Evolutionary conservation across 2,797 vertebrate genomes (phyloP).

Genomic region (Sebastolobus altivelis): DNA sequence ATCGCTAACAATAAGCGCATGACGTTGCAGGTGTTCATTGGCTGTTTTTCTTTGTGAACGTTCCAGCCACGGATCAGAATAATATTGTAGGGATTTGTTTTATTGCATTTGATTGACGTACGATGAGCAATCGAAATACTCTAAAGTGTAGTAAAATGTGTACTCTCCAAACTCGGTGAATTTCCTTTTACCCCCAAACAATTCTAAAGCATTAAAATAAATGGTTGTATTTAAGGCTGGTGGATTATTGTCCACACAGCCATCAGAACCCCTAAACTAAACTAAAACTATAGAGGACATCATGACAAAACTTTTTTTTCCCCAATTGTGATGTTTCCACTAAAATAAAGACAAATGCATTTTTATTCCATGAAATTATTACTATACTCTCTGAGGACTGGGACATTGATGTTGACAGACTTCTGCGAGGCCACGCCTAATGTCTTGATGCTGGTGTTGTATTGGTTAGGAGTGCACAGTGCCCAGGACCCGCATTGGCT

Average conservation of each 20-base stretch:
- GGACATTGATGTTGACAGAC: slow-evolving; percentile 90
- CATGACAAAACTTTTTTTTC: not conserved
- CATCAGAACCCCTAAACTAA: not conserved
- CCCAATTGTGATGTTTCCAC: not conserved
- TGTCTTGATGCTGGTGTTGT: slow-evolving; percentile 59
- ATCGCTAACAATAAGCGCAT: not conserved
- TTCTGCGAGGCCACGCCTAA: slow-evolving; percentile 87
- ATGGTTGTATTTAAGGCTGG: not conserved
- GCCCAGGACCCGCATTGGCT: slow-evolving; percentile 87
- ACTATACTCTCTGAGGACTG: slow-evolving; percentile 12
- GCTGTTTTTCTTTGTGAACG: slow-evolving; percentile 1
- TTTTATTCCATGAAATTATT: slow-evolving; percentile 1
- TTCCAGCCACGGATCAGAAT: not conserved
- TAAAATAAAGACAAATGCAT: not conserved
- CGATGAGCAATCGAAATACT: not conserved
- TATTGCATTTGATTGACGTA: not conserved
- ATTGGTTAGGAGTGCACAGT: slow-evolving; percentile 90
- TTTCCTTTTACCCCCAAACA: accelerated
- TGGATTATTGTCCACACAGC: not conserved
- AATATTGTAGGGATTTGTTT: not conserved
- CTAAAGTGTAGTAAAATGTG: not conserved
- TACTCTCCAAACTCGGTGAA: accelerated
- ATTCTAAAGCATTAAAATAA: not conserved
- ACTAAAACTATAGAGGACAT: not conserved
- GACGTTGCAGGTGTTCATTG: slow-evolving; percentile 55